phyloP scores from a whole-genome alignment of 1,140 invertebrate species.

The Drosophila tristis region DNA sequence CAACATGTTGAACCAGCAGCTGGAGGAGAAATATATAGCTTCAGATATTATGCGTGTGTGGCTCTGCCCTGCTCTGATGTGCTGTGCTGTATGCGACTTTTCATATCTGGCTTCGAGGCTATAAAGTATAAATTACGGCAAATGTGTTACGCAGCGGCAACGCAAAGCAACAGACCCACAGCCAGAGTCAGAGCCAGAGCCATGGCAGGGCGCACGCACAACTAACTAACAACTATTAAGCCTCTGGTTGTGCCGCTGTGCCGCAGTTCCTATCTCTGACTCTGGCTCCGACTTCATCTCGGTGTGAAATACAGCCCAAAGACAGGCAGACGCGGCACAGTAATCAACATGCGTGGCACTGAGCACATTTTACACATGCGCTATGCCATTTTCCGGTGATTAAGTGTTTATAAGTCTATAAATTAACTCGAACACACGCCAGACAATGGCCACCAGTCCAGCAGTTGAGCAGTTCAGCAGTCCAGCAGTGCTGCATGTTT shows the following conservation, averaged over 20 bases:
- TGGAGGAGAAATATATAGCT: slow-evolving; percentile 69
- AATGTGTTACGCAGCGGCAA: slow-evolving; percentile 66
- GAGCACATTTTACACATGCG: slow-evolving; percentile 58
- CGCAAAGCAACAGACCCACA: slow-evolving; percentile 2
- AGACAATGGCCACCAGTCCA: slow-evolving; percentile 28
- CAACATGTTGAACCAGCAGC: slow-evolving; percentile 71
- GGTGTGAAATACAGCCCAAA: slow-evolving; percentile 47
- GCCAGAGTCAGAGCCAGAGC: slow-evolving; percentile 13
- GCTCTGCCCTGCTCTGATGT: slow-evolving; percentile 3
- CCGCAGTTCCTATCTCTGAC: slow-evolving; percentile 2
- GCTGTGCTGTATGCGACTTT: slow-evolving; percentile 56
- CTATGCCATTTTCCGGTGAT: slow-evolving; percentile 78
- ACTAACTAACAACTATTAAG: slow-evolving; percentile 83
- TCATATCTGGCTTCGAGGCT: slow-evolving; percentile 73
- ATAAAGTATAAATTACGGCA: slow-evolving; percentile 82
- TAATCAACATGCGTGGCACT: slow-evolving; percentile 79
- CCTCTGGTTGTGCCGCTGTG: slow-evolving; percentile 26
- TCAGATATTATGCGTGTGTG: slow-evolving; percentile 56
- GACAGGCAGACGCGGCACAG: slow-evolving; percentile 26
- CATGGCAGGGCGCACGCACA: slow-evolving; percentile 56
- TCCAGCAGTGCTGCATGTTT: slow-evolving; percentile 3
- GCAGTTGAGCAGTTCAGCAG: background rate
- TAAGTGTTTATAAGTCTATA: slow-evolving; percentile 83
- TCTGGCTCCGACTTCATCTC: slow-evolving; percentile 44
- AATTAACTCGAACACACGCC: slow-evolving; percentile 75